Evolutionary conservation across 2,888 invertebrate genomes (phyloP), one percentile per base, ranked within the genome.

Genomic region (Poecilus cupreus): DNA sequence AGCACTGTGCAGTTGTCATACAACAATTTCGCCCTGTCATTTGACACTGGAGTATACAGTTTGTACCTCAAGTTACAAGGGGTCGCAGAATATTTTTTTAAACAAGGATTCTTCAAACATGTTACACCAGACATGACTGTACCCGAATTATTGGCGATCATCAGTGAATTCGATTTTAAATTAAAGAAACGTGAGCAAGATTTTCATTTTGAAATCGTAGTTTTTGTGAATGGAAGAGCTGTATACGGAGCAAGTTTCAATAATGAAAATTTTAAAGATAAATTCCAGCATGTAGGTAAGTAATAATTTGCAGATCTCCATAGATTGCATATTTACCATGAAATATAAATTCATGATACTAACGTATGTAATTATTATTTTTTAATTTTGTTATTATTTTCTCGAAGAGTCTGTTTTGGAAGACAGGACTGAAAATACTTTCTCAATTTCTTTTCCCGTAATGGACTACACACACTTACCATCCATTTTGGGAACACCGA

Each of bases 1-100:
- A 80, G 32, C 24, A 49, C 54, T 10, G 10, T 70, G 6, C 70
- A 80, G 37, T 4, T 80, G 10, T 22, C 39, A 18, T 20, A 18
- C 43, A 54, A 37, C 51, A 26, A 54, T 3, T 54, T 51, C 22
- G 80, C 80, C 3, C 37, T 24, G 51, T 70, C 72, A 20, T 13
- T 80, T 11, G 24, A 51, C 22, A 32, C 54, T 3, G 72, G 80
- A 20, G 13, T 13, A 5, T 80, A 57, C 16, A 37, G 20, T 13
- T 5, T 72, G n/a, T 80, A 80, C 8, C n/a, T 80, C n/a, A 70
- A 72, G 20, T 6, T 51, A 13, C 70, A 80, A 72, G 80, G 80
- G 11, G 1, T 72, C 11, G 0, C 22, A 2, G 80, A 80, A n/a
- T n/a, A 3, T n/a, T 3, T 32, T 16, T 80, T 20, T 13, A n/a